phyloP scores from a whole-genome alignment of 2,888 invertebrate genomes.

The Epinotia ramella region DNA sequence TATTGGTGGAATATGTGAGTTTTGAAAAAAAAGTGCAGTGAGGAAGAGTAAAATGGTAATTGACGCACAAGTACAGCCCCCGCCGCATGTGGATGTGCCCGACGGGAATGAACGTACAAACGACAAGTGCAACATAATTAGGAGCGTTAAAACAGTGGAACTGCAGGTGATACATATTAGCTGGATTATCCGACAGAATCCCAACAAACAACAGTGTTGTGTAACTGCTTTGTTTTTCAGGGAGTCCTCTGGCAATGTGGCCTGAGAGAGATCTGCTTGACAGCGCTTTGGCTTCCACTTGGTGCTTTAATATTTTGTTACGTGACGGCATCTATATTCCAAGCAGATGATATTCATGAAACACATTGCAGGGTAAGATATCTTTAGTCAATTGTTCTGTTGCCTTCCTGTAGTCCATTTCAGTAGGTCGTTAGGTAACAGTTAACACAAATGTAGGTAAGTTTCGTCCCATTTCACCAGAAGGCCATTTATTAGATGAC shows the following conservation, averaged over 20 bases:
- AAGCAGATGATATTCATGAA: conserved; percentile 97
- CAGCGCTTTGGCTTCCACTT: conserved; percentile 94
- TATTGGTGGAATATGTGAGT: conserved; percentile 33
- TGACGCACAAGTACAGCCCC: conserved; percentile 80
- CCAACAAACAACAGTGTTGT: conserved; percentile 20
- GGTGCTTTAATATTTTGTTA: conserved; percentile 94
- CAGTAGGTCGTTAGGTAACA: neutral
- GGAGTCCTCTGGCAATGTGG: conserved; percentile 89
- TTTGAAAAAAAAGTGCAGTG: conserved; percentile 38
- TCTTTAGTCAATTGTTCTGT: conserved; percentile 20
- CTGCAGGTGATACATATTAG: conserved; percentile 65
- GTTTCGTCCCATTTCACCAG: conserved; percentile 10
- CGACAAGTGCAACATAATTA: conserved; percentile 66
- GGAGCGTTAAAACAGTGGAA: conserved; percentile 70
- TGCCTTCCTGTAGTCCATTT: neutral
- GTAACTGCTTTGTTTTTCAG: conserved; percentile 60
- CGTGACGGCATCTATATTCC: conserved; percentile 95
- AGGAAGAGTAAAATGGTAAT: conserved; percentile 75
- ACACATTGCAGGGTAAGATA: conserved; percentile 95
- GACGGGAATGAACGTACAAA: conserved; percentile 67
- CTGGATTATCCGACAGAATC: conserved; percentile 18
- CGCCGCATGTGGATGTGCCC: conserved; percentile 71
- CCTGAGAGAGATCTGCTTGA: conserved; percentile 92
- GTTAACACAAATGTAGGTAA: neutral
- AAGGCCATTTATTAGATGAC: conserved; percentile 9